Percentiles rank a stretch among this genome's conserved stretches.
These are phyloP conservation scores for Alligator mississippiensis DNA, from an alignment of 2,113 vertebrate genomes.

Conservation along the genomic window DNA sequence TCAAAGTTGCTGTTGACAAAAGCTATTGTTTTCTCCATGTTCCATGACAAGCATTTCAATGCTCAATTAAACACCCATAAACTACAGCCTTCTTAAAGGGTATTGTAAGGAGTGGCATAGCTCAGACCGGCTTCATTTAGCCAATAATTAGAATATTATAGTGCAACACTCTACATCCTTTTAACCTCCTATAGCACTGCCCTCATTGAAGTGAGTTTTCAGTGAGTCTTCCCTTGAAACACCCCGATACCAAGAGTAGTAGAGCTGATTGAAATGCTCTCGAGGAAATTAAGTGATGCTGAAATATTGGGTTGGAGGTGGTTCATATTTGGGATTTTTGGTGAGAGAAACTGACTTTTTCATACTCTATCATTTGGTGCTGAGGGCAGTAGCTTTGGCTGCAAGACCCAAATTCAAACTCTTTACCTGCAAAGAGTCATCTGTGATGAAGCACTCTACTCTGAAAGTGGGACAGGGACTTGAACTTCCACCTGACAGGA, in stretches of 20 bases:
- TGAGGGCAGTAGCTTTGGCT: too few relatives aligned
- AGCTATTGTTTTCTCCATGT: background rate
- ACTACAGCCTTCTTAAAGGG: conserved; percentile 6
- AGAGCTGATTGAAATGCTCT: too few relatives aligned
- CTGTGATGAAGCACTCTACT: too few relatives aligned
- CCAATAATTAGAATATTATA: conserved; percentile 57
- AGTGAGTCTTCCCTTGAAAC: background rate
- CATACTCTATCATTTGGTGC: too few relatives aligned
- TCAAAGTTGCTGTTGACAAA: conserved; percentile 6
- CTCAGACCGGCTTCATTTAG: conserved; percentile 45
- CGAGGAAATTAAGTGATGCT: too few relatives aligned
- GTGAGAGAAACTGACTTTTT: too few relatives aligned
- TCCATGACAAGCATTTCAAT: background rate
- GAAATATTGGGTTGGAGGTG: too few relatives aligned
- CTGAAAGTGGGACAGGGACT: too few relatives aligned
- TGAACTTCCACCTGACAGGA: too few relatives aligned
- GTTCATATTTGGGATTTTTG: too few relatives aligned
- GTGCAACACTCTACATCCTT: background rate
- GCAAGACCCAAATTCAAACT: too few relatives aligned
- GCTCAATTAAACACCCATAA: conserved; percentile 49
- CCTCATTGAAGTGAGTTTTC: background rate
- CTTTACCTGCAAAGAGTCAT: too few relatives aligned
- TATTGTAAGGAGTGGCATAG: conserved; percentile 12
- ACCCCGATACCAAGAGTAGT: background rate
- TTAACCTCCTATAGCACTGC: background rate